Percentiles rank a stretch among this genome's conserved stretches.
Evolutionary conservation across 2,113 vertebrate genomes (phyloP).

Genomic region (Triplophysa tibetana): DNA sequence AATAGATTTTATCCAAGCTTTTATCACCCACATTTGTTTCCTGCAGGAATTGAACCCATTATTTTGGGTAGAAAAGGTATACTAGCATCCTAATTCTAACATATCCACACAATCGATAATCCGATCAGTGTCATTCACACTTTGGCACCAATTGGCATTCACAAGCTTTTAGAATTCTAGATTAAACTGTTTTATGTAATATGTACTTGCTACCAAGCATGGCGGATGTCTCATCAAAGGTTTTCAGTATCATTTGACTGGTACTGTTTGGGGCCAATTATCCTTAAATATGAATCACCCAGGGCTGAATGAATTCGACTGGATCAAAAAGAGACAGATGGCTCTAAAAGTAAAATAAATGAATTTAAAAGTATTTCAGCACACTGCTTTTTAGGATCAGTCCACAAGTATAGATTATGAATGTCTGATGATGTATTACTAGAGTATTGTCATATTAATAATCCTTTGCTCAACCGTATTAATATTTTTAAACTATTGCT

Average conservation of each 20-base stretch:
- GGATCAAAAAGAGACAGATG: neutral
- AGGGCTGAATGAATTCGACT: neutral
- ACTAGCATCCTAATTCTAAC: too few species aligned
- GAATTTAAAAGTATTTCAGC: neutral
- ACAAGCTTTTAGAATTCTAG: too few species aligned
- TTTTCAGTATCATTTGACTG: too few species aligned
- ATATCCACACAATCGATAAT: too few species aligned
- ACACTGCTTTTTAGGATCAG: neutral
- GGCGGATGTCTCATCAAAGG: neutral
- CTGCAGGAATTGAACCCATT: too few species aligned
- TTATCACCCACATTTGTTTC: too few species aligned
- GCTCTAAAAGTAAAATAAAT: neutral
- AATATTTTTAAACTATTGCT: neutral
- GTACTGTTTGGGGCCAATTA: neutral
- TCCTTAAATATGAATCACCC: neutral
- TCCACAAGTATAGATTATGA: conserved; percentile 45
- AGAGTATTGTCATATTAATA: too few species aligned
- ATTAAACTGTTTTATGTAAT: neutral
- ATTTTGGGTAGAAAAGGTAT: too few species aligned
- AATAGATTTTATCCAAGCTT: conserved; percentile 6
- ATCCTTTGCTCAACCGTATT: neutral
- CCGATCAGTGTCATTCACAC: too few species aligned
- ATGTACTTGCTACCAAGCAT: neutral
- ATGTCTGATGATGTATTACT: conserved; percentile 2
- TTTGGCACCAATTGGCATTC: too few species aligned